phyloP scores from a whole-genome alignment of 1,140 invertebrate genomes.

The Agrilus planipennis region DNA sequence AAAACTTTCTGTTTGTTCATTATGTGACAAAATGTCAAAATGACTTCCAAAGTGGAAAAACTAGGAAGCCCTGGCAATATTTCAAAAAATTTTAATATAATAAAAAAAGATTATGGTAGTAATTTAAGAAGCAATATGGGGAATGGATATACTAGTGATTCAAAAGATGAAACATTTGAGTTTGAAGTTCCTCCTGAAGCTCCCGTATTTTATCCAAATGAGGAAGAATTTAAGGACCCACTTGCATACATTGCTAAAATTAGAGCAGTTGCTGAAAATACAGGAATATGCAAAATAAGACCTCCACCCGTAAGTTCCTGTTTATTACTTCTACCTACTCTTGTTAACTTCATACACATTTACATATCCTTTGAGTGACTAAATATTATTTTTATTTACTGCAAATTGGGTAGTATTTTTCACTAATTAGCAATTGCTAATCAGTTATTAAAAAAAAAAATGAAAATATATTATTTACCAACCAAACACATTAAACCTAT shows the following conservation, averaged over 20 bases:
- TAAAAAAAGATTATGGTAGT: background rate
- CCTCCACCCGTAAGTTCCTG: constrained; percentile 65
- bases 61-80: too few species aligned
- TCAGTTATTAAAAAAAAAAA: too few species aligned
- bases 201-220: constrained; percentile 78
- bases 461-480: too few species aligned
- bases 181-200: constrained; percentile 79
- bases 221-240: constrained; percentile 88
- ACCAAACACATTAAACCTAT: too few species aligned
- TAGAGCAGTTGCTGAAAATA: constrained; percentile 76
- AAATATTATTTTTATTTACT: background rate
- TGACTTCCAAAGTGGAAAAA: background rate
- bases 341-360: background rate
- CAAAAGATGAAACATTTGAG: constrained; percentile 32
- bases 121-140: background rate
- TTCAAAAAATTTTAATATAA: background rate
- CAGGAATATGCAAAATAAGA: constrained; percentile 91
- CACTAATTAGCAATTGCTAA: too few species aligned
- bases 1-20: too few species aligned
- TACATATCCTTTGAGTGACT: background rate
- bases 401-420: too few species aligned
- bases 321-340: constrained; percentile 5
- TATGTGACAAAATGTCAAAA: background rate
- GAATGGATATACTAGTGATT: background rate
- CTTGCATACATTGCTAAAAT: constrained; percentile 88